Base-by-base conservation (phyloP, 1,140 invertebrate species). In the Anagrus nilaparvatae region DNA sequence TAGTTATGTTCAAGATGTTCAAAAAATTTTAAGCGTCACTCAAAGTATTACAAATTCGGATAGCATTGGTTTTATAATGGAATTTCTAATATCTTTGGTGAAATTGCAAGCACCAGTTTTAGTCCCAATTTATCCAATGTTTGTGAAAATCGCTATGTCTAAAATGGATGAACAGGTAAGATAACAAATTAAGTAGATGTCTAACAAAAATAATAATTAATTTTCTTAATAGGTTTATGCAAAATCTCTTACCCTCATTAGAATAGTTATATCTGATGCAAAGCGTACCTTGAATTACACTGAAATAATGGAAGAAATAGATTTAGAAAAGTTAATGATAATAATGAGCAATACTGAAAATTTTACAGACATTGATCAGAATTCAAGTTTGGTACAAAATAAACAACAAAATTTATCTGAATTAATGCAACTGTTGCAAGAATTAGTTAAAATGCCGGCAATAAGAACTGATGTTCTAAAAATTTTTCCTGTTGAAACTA, bases 71-170 rank as follows among this genome's bases (percentile, higher is more conserved):
- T 44, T 70, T 9, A 47, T 74, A 14, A 67, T 75, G 51, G 65
- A 74, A 51, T 75, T 76, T 53, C 56, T 76, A 20, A 34, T 62
- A 18, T 66, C 61, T 0, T 41, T 75, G 2, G 54, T 73, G 17
- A 63, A 66, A 44, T 40, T 69, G 5, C 61, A 67, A 53, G 29
- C 70, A 4, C 39, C 61, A 12, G 45, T 58, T 31, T 43, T 75
- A 18, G 33, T 55, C 6, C 35, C 40, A 23, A 50, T 72, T 1
- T 70, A 73, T 56, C 49, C 65, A 12, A 38, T 38, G 18, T 61
- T 70, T 24, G 56, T 71, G 7, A 61, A 55, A 45, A 41, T 61
- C 12, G 65, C 71, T 6, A 57, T 73, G 40, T 59, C 56, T n/a
- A n/a, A n/a, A n/a, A 6, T 71, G 68, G 65, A 52, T 75, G 7